Base-by-base conservation (phyloP, 2,113 vertebrate genomes). In the Notothenia coriiceps region DNA sequence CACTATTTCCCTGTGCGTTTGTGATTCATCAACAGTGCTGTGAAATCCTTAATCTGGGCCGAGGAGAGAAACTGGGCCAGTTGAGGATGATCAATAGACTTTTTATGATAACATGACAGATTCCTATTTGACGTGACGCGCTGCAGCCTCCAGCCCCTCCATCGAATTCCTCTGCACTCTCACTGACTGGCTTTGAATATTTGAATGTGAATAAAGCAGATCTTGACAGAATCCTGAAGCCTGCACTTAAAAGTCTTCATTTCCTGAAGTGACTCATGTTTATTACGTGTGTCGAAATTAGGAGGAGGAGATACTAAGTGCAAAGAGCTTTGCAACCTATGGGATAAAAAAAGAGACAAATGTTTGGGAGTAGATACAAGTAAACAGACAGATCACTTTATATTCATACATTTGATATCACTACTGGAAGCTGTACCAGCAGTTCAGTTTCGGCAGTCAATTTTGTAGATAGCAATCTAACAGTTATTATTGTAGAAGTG, bases 61-160 rank as follows among this genome's bases (percentile, higher is more conserved):
- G n/a, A 78, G 50, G 33, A n/a, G 25, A 49, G 72, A 84, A 83
- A 77, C 67, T 75, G 67, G 84, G 80, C 67, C 75, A 85, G 63
- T 83, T 89, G 83, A 73, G 80, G 72, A 86, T 76, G 77, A 90
- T 90, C 88, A 80, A 81, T 82, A 70, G 86, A 70, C 59, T 54
- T 77, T 57, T 13, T 64, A 40, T 55, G 69, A 83, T 81, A 81
- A 81, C 57, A 65, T 77, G 81, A 86, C 77, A 74, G 74, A 67
- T 60, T 74, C 70, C 56, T 80, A 87, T 87, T 73, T 59, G 72
- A 78, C 22, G 14, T 85, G 87, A 83, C 64, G 56, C 64, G 50
- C 62, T 65, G 69, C 70, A 79, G 83, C 88, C 87, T 79, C 49
- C 67, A 79, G 83, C 70, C 33, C 55, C 59, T 74, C 63, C 54